These are phyloP conservation scores for Herminia tarsipennalis DNA, from an alignment of 2,888 invertebrate species.

Conservation along the genomic window DNA sequence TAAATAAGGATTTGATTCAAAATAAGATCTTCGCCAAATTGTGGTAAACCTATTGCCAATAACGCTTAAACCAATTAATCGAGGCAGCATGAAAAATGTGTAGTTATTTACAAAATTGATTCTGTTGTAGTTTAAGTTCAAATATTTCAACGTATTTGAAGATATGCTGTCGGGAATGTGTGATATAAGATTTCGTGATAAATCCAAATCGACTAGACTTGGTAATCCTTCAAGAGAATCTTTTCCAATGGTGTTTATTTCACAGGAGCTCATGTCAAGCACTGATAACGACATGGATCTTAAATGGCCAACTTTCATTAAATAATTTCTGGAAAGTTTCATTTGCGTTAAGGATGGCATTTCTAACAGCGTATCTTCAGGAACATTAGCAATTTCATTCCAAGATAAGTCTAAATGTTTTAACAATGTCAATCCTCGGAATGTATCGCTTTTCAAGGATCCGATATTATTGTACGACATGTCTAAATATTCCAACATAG, in stretches of 20 bases:
- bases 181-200: conserved; percentile 88
- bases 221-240: conserved; percentile 86
- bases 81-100: conserved; percentile 87
- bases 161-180: conserved; percentile 86
- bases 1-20: conserved; percentile 86
- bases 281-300: conserved; percentile 84
- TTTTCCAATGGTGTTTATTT: conserved; percentile 85
- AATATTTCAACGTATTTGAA: conserved; percentile 85
- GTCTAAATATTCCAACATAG: conserved; percentile 86
- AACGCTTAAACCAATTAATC: conserved; percentile 86
- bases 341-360: conserved; percentile 86
- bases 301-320: conserved; percentile 85
- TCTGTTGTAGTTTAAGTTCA: conserved; percentile 87
- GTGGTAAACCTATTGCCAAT: conserved; percentile 90
- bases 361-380: conserved; percentile 85
- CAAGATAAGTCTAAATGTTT: conserved; percentile 88
- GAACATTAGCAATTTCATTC: conserved; percentile 87
- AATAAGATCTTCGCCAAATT: conserved; percentile 85
- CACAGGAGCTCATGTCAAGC: conserved; percentile 88
- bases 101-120: conserved; percentile 86
- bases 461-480: conserved; percentile 89
- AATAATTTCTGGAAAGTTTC: conserved; percentile 88
- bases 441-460: conserved; percentile 85
- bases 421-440: conserved; percentile 84
- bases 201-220: conserved; percentile 85